Percentiles rank a stretch among this genome's conserved stretches.
phyloP scores from a whole-genome alignment of 2,797 vertebrate species.

The Phataginus tricuspis region DNA sequence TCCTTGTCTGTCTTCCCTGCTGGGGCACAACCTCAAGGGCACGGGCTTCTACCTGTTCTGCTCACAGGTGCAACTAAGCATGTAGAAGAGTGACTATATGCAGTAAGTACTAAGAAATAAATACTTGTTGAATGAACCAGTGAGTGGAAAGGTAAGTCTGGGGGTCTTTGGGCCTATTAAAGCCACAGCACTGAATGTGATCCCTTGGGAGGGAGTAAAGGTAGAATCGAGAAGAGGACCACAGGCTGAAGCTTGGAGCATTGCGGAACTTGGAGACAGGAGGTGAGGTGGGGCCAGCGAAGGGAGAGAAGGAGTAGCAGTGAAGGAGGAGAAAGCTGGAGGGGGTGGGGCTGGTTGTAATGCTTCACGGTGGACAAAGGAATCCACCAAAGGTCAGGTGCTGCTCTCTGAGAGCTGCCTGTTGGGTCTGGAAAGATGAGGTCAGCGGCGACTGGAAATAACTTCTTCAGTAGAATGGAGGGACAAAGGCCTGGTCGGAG shows the following conservation, averaged over 20 bases:
- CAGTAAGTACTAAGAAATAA: neutral
- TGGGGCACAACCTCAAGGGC: neutral
- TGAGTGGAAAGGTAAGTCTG: neutral
- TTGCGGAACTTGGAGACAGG: rapidly evolving
- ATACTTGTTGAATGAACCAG: neutral
- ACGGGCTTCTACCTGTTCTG: neutral
- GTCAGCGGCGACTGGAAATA: rapidly evolving
- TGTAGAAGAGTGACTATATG: too few relatives aligned
- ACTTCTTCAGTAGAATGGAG: too few relatives aligned
- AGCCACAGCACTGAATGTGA: neutral
- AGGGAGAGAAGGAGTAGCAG: neutral
- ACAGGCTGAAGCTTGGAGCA: rapidly evolving
- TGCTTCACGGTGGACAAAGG: neutral
- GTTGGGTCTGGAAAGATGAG: neutral
- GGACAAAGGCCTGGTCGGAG: neutral
- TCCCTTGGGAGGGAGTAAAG: neutral
- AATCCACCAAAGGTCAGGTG: rapidly evolving
- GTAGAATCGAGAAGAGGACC: neutral
- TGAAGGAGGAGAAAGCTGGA: neutral
- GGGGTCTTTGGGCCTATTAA: neutral
- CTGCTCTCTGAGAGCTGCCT: rapidly evolving
- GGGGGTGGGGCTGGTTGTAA: rapidly evolving
- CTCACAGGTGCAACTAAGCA: neutral
- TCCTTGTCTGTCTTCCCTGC: neutral
- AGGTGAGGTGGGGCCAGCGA: rapidly evolving